Conservation (phyloP, 2,113 vertebrate species). For the Salvator merianae region DNA sequence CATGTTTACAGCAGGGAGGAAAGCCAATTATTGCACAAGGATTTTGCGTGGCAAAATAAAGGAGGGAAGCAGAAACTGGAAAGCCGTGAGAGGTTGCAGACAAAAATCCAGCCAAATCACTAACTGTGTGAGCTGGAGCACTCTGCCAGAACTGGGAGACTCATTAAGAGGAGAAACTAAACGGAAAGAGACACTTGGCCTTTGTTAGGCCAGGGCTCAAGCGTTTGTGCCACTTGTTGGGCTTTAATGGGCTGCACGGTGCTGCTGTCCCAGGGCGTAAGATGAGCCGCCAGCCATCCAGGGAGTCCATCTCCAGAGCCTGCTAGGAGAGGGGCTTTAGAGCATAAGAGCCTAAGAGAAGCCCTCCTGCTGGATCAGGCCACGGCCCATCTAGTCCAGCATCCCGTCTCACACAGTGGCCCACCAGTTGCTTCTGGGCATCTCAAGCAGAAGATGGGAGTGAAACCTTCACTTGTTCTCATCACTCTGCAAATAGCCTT, state of each 20-base stretch:
- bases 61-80: neutral
- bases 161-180: neutral
- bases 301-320: neutral
- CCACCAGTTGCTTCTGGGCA: no score
- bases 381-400: no score
- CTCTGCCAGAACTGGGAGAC: neutral
- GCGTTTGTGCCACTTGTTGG: no score
- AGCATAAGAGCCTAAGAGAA: no score
- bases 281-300: neutral
- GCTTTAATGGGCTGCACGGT: neutral
- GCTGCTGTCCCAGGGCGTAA: neutral
- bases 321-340: no score
- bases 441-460: no score
- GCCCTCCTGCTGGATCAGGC: no score
- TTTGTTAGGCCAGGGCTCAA: neutral
- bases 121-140: neutral
- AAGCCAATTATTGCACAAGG: neutral
- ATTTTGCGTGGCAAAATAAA: rapidly evolving
- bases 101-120: neutral
- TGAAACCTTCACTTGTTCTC: no score
- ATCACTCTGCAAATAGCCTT: no score
- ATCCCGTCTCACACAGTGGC: no score
- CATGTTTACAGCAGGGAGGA: neutral
- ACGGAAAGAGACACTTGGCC: no score
- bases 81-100: neutral